Conservation (phyloP, 2,888 invertebrate genomes). For the Fragum sueziense region DNA sequence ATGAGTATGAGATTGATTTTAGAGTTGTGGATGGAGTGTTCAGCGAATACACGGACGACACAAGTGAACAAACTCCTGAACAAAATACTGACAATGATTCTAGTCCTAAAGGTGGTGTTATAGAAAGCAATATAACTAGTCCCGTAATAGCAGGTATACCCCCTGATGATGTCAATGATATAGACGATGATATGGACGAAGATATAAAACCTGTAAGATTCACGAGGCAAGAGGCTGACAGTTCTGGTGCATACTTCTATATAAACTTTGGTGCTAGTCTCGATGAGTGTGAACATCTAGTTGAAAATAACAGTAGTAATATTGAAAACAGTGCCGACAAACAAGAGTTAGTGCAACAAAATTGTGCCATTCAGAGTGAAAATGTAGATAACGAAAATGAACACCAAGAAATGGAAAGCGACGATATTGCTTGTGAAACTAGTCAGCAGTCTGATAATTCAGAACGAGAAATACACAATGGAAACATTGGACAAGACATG, state of each 20-base stretch:
- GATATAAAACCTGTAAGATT: slow-evolving; percentile 11
- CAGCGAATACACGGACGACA: too few species aligned
- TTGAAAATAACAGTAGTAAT: too few species aligned
- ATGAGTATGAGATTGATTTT: slow-evolving; percentile 17
- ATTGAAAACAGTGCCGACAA: neutral
- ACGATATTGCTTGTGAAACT: neutral
- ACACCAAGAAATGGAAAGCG: neutral
- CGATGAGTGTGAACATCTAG: too few species aligned
- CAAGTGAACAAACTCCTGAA: neutral
- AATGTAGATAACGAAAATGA: neutral
- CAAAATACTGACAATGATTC: neutral
- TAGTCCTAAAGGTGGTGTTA: neutral
- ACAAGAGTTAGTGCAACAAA: too few species aligned
- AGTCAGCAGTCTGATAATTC: neutral
- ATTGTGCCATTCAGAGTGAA: neutral
- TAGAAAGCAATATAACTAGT: too few species aligned
- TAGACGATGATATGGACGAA: neutral
- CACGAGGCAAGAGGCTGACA: too few species aligned
- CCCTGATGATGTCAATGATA: neutral
- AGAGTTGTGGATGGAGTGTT: slow-evolving; percentile 22
- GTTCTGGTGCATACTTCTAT: too few species aligned
- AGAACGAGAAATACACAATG: neutral
- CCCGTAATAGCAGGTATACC: neutral
- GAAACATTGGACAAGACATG: neutral
- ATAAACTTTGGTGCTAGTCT: too few species aligned